phyloP scores from a whole-genome alignment of 2,113 vertebrate species.

The Hippopotamus amphibius region DNA sequence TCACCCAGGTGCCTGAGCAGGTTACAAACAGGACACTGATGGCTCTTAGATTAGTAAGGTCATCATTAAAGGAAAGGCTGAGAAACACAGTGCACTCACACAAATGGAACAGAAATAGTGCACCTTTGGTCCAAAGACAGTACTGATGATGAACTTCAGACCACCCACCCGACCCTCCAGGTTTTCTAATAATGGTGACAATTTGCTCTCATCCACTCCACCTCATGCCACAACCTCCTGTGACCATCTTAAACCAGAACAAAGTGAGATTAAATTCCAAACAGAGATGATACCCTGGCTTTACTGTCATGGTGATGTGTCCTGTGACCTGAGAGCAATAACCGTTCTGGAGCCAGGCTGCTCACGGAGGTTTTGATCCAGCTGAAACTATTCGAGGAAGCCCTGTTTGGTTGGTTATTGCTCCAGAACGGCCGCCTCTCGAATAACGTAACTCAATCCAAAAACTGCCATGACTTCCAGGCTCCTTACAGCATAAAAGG shows the following conservation, averaged over 20 bases:
- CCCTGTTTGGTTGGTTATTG: no score
- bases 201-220: not conserved
- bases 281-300: not conserved
- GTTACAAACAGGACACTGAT: not conserved
- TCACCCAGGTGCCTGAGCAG: not conserved
- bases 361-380: no score
- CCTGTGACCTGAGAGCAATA: not conserved
- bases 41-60: not conserved
- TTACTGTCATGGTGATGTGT: not conserved
- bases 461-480: not conserved
- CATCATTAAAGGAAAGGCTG: not conserved
- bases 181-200: not conserved
- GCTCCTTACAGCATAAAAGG: not conserved
- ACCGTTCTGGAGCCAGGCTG: not conserved
- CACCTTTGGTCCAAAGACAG: not conserved
- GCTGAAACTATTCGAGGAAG: no score
- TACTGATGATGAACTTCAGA: not conserved
- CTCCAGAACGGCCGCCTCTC: not conserved
- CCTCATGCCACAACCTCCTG: not conserved
- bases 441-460: not conserved
- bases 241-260: not conserved
- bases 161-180: not conserved
- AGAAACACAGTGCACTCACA: not conserved
- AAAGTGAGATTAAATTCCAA: not conserved
- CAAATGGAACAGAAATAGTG: not conserved